A percentile compares a stretch with the other conserved stretches of the same genome.
phyloP scores from a whole-genome alignment of 2,797 vertebrate species.

The Tarsius wallacei region DNA sequence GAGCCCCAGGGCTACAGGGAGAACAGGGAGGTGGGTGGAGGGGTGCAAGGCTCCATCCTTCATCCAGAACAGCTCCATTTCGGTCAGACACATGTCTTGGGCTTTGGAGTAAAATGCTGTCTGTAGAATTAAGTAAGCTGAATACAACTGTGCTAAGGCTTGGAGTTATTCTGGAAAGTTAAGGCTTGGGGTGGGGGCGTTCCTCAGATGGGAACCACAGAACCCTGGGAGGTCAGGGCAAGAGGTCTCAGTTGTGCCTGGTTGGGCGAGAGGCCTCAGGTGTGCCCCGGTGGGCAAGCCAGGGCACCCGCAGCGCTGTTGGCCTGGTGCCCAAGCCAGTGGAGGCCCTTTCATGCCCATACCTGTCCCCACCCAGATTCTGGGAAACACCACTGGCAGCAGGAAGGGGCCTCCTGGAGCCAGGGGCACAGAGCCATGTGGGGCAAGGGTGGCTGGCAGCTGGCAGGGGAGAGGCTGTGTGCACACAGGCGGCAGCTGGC shows the following conservation, averaged over 20 bases:
- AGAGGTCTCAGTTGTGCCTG: background rate
- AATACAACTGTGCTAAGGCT: no score
- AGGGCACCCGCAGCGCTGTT: accelerated
- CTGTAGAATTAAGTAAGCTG: background rate
- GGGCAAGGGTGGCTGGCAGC: background rate
- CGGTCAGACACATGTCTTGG: no score
- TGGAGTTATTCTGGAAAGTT: background rate
- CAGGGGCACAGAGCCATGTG: background rate
- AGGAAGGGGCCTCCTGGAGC: background rate
- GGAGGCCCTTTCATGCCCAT: background rate
- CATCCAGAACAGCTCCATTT: background rate
- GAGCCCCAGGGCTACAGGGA: background rate
- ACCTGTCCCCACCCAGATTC: no score
- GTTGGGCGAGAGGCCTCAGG: background rate
- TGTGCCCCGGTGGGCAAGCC: background rate
- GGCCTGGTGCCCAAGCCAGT: accelerated
- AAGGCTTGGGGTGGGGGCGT: background rate
- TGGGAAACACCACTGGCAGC: background rate
- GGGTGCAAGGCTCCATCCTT: background rate
- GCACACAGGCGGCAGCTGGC: background rate
- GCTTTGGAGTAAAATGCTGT: background rate
- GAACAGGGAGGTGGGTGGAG: accelerated
- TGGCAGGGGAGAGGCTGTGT: background rate
- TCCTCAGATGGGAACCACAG: background rate
- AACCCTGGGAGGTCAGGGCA: no score